These are phyloP conservation scores for Sinelater perroti DNA, from an alignment of 2,888 invertebrate genomes.

Conservation along the genomic window DNA sequence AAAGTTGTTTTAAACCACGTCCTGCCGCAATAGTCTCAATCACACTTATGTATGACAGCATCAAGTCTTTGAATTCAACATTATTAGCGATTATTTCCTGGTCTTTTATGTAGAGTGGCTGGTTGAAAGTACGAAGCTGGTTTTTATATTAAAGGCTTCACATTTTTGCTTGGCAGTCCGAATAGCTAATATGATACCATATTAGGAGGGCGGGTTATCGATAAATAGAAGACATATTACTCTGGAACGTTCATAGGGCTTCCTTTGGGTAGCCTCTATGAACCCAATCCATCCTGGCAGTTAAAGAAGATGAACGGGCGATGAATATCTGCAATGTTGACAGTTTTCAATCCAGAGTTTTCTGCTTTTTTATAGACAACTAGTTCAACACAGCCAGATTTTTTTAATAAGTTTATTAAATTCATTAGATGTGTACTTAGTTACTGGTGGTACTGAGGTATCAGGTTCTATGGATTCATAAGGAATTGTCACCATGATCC, in stretches of 20 bases:
- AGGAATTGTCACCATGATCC: neutral
- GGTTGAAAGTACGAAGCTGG: slow-evolving; percentile 9
- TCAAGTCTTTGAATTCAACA: neutral
- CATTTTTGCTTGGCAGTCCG: too few species aligned
- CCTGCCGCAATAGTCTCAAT: too few species aligned
- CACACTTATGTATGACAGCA: too few species aligned
- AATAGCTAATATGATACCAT: too few species aligned
- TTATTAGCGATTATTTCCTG: slow-evolving; percentile 8
- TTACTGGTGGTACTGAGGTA: neutral
- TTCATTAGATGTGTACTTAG: neutral
- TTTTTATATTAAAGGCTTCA: too few species aligned
- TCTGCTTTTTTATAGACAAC: neutral
- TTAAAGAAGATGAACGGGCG: slow-evolving; percentile 34
- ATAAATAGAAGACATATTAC: slow-evolving; percentile 43
- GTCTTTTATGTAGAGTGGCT: slow-evolving; percentile 16
- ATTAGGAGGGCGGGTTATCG: too few species aligned
- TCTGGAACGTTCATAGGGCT: slow-evolving; percentile 15
- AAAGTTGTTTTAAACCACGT: too few species aligned
- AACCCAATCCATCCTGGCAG: slow-evolving; percentile 42
- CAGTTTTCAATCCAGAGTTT: slow-evolving; percentile 35
- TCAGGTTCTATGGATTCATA: neutral
- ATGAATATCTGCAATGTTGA: slow-evolving; percentile 35
- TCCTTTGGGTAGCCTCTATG: slow-evolving; percentile 39
- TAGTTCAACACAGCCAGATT: neutral
- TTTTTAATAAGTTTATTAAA: too few species aligned